A percentile compares a stretch with the other conserved stretches of the same genome.
Conservation (phyloP, 2,888 invertebrate species). For the Marasmarcha lunaedactyla region DNA sequence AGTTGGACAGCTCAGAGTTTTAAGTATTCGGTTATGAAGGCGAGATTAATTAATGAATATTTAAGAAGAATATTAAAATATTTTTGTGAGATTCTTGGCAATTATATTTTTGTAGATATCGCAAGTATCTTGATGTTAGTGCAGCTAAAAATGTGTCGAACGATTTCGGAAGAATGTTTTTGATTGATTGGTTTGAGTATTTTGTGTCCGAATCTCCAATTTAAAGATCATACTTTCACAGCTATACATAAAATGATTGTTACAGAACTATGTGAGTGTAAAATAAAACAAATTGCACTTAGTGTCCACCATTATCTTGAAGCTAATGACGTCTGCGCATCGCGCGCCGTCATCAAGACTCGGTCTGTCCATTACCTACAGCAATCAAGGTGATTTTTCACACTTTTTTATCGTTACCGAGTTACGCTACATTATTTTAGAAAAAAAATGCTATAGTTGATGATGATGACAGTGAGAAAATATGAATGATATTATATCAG, state of each 20-base stretch:
- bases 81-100: too few species aligned
- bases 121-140: too few species aligned
- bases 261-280: too few species aligned
- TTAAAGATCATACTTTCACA: too few species aligned
- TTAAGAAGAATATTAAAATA: neutral
- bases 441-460: too few species aligned
- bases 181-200: too few species aligned
- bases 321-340: slow-evolving; percentile 61
- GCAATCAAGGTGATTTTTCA: slow-evolving; percentile 69
- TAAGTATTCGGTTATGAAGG: neutral
- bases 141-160: too few species aligned
- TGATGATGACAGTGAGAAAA: too few species aligned
- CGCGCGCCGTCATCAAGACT: slow-evolving; percentile 49
- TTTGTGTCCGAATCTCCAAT: too few species aligned
- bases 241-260: too few species aligned
- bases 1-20: slow-evolving; percentile 14
- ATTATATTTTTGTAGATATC: too few species aligned
- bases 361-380: slow-evolving; percentile 53
- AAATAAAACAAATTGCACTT: slow-evolving; percentile 37
- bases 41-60: neutral
- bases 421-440: slow-evolving; percentile 44
- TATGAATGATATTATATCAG: slow-evolving; percentile 11
- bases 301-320: slow-evolving; percentile 50
- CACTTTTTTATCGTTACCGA: slow-evolving; percentile 59
- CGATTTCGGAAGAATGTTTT: too few species aligned